Evolutionary conservation across 1,140 invertebrate species (phyloP), one percentile per base, ranked within the genome.

Genomic region (Ceratina calcarata): DNA sequence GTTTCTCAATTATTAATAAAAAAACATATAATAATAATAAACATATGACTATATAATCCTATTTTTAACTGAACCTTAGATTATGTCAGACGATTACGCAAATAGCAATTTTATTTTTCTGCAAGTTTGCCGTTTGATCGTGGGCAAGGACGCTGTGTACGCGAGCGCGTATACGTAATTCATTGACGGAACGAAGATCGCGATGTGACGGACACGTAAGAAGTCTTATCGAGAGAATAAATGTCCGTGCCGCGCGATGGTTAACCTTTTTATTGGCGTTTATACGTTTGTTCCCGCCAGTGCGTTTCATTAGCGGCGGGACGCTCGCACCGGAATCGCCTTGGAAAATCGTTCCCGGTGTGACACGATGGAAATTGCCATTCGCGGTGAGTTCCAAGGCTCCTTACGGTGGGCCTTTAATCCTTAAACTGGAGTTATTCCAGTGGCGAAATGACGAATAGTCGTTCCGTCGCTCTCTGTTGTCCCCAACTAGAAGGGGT

Each of bases 181-280:
- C 68, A 61, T 70, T 51, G 69, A 37, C 60, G 24, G 66, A 12
- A 55, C 27, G 24, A 27, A 37, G 57, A 68, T 37, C 58, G 37
- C 53, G 65, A 57, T 15, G 69, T 27, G 69, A 13, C 55, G 55
- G 15, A 0, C 20, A 27, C 77, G 60, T 73, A 65, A 64, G 27
- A 18, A 18, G 27, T 7, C 27, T 37, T 53, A 27, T 49, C 69
- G 77, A 37, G 51, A 55, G 37, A 79, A 73, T 57, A 79, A 53
- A 79, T 10, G 37, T 73, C 77, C 69, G 69, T 22, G 60, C 49
- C 15, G 32, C 62, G 13, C 24, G 20, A 66, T 37, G 60, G 62
- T 79, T 79, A 74, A 79, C 71, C 71, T 79, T 20, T 77, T 79
- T 74, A 79, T 79, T 79, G 53, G 45, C 15, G 13, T 32, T 16